Evolutionary conservation across 2,797 vertebrate genomes (phyloP).

Genomic region (Psittacula derbiana): DNA sequence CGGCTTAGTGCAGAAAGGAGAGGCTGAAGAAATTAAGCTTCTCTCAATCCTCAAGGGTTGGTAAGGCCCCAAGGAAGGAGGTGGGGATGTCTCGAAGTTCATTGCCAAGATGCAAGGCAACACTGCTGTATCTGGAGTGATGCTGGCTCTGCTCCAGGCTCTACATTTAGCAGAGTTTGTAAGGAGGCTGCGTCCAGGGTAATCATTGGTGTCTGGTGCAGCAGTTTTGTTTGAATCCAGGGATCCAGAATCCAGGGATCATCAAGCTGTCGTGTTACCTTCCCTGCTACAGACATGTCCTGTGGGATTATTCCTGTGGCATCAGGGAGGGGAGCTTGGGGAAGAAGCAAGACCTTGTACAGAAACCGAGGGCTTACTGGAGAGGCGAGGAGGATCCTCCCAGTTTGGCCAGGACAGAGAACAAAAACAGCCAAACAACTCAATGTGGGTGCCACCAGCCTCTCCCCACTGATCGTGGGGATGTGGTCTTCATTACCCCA

Average conservation of each 20-base stretch:
- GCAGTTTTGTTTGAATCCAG: not conserved
- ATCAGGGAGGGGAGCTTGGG: not conserved
- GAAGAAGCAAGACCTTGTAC: not conserved
- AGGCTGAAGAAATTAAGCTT: not conserved
- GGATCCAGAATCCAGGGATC: accelerated
- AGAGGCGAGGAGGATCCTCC: not conserved
- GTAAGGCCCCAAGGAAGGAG: not conserved
- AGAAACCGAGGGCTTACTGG: not conserved
- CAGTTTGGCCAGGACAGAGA: accelerated
- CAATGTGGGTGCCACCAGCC: too few species aligned
- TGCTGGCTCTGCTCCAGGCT: not conserved
- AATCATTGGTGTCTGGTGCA: not conserved
- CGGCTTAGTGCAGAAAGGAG: not conserved
- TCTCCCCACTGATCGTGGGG: not conserved
- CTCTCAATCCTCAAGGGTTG: not conserved
- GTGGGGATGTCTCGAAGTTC: not conserved
- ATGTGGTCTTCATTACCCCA: not conserved
- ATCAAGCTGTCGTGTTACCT: accelerated
- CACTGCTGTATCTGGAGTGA: accelerated
- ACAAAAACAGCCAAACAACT: not conserved
- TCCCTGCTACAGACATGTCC: not conserved
- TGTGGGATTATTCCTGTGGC: not conserved
- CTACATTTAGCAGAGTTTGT: not conserved
- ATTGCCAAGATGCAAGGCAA: not conserved
- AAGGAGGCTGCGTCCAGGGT: not conserved